Conservation (phyloP, 2,797 vertebrate species). For the Rhynchotus rufescens region DNA sequence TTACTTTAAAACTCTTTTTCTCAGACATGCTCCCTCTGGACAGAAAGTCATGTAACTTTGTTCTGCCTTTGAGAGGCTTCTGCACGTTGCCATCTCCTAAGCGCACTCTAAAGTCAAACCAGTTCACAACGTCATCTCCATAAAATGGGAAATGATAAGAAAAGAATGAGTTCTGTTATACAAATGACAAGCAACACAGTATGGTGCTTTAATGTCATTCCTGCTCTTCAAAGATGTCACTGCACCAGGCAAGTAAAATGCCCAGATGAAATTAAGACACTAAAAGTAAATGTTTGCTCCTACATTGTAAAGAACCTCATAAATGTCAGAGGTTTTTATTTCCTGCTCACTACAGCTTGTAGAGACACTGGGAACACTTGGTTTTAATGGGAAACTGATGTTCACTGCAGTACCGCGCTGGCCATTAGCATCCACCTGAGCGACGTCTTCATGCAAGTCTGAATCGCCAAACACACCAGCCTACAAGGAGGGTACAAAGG, state of each 20-base stretch:
- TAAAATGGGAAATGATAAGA: slow-evolving; percentile 62
- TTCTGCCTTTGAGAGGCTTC: background rate
- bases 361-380: background rate
- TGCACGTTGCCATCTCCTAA: slow-evolving; percentile 10
- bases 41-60: background rate
- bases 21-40: background rate
- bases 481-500: background rate
- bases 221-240: slow-evolving; percentile 38
- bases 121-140: slow-evolving; percentile 48
- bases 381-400: slow-evolving; percentile 42
- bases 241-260: slow-evolving; percentile 29
- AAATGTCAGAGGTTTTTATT: slow-evolving; percentile 57
- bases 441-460: background rate
- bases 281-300: slow-evolving; percentile 60
- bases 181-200: slow-evolving; percentile 62
- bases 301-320: slow-evolving; percentile 45
- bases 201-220: slow-evolving; percentile 44
- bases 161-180: slow-evolving; percentile 63
- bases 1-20: background rate
- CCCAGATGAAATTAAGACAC: slow-evolving; percentile 55
- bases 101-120: slow-evolving; percentile 62
- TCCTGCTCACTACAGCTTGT: slow-evolving; percentile 27
- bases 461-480: background rate
- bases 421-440: background rate
- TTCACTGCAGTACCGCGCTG: background rate